Conservation (phyloP, 2,888 invertebrate genomes). For the Tetrapedia diversipes region DNA sequence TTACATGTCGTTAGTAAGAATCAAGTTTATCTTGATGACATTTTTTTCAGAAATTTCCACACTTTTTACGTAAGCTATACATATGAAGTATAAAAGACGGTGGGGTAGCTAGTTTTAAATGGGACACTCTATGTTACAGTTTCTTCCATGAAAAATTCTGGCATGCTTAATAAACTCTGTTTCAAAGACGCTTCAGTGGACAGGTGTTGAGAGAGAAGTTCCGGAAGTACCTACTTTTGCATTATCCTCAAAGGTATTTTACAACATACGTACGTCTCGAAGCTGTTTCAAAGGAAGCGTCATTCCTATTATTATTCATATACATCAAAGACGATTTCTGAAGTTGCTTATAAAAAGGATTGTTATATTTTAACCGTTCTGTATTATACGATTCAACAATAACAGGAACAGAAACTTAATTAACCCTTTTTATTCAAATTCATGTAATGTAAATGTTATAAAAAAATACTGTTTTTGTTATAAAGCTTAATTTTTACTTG, state of each 20-base stretch:
- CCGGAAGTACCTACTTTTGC: slow-evolving; percentile 10
- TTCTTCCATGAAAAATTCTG: not conserved
- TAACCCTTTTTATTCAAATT: no score
- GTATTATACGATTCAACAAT: not conserved
- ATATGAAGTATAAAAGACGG: no score
- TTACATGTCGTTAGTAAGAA: no score
- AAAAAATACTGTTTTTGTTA: no score
- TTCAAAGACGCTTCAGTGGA: slow-evolving; percentile 3
- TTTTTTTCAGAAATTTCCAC: no score
- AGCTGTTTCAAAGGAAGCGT: slow-evolving; percentile 8
- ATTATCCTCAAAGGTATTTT: slow-evolving; percentile 4
- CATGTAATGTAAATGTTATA: no score
- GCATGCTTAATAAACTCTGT: slow-evolving; percentile 4
- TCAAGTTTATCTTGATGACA: no score
- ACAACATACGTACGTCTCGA: not conserved
- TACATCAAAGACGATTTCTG: not conserved
- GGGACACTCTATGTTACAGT: not conserved
- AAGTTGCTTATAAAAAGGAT: not conserved
- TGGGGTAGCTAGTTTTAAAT: no score
- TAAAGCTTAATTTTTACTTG: no score
- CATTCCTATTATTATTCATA: not conserved
- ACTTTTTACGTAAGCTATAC: no score
- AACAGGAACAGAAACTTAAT: no score
- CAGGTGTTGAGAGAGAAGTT: not conserved
- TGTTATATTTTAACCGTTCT: not conserved